These are phyloP conservation scores for Cyprinodon brontotheroides DNA, from an alignment of 2,113 vertebrate species.

Conservation along the genomic window DNA sequence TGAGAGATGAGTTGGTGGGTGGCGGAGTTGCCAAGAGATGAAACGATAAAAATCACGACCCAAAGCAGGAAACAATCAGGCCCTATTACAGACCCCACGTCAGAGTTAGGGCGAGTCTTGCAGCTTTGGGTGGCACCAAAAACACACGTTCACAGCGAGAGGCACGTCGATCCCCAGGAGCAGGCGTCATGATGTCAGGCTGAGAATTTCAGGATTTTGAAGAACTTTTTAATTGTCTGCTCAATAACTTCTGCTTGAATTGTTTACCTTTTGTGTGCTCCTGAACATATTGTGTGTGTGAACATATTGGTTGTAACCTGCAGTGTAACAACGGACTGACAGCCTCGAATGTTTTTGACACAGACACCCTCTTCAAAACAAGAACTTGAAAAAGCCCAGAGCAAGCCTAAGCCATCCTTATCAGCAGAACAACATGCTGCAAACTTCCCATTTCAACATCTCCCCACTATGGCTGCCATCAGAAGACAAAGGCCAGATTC, in stretches of 20 bases:
- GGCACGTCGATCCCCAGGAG: constrained; percentile 5
- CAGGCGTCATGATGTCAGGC: constrained; percentile 16
- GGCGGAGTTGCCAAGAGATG: constrained; percentile 62
- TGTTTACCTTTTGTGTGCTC: constrained; percentile 31
- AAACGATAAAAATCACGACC: constrained; percentile 66
- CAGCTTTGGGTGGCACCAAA: constrained; percentile 30
- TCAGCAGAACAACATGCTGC: constrained; percentile 37
- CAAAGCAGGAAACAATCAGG: constrained; percentile 71
- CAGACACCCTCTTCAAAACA: constrained; percentile 21
- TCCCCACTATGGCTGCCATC: constrained; percentile 24
- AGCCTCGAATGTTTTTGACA: neutral
- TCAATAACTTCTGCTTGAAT: neutral
- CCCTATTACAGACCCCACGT: constrained; percentile 71
- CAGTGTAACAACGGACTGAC: neutral
- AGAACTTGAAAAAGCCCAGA: constrained; percentile 30
- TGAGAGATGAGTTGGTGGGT: constrained; percentile 44
- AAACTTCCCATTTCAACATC: constrained; percentile 66
- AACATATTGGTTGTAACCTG: neutral
- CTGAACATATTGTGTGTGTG: constrained; percentile 27
- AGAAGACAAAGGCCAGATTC: constrained; percentile 75
- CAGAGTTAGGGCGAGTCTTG: constrained; percentile 60
- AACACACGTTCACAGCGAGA: constrained; percentile 52
- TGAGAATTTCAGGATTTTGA: constrained; percentile 5
- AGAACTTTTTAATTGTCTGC: constrained; percentile 2
- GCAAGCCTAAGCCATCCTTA: constrained; percentile 14